Evolutionary conservation across 1,140 invertebrate species (phyloP), one percentile per base, ranked within the genome.

Genomic region (Drosophila auraria): DNA sequence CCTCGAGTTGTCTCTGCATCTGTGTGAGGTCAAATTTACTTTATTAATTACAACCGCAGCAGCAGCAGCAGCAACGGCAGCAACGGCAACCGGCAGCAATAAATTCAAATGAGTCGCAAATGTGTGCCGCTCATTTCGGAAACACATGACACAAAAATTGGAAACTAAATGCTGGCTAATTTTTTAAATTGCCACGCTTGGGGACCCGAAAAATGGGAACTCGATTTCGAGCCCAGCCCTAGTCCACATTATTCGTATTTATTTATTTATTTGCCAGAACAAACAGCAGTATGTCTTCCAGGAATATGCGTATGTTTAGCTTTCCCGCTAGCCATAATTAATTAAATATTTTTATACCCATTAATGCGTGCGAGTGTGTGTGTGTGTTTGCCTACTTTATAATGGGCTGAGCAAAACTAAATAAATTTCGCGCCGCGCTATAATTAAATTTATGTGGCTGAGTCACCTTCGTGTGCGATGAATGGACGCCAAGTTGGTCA

Each of bases 1-100:
- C 78, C 81, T 79, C 74, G 59, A 61, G 61, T 54, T 73, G 42
- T 78, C n/a, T 75, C 44, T 78, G 40, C 68, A 64, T 72, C 61
- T 72, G 53, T 76, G 86, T 89, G 86, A 89, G 86, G 86, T 89
- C 86, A 89, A 89, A 90, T 89, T 90, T 89, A 89, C 86, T 89
- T 89, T 89, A 89, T 89, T 89, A 89, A 89, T 89, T 89, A 90
- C 82, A 71, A 76, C 78, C 61, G 74, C 73, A 76, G 59, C 59
- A 70, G 62, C 72, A 23, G 45, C 61, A 49, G 17, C 44, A 6
- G 58, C 73, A 56, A 23, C 25, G 6, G 6, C 27, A 5, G 27
- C 27, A 30, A 30, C 71, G 45, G 8, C 56, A 60, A 63, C 49
- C 53, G 62, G 50, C 68, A 68, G 71, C 84, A 63, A 81, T 81